A percentile compares a stretch with the other conserved stretches of the same genome.
These are phyloP conservation scores for Caenorhabditis parvicauda DNA, from an alignment of 2,888 invertebrate genomes.

Conservation along the genomic window DNA sequence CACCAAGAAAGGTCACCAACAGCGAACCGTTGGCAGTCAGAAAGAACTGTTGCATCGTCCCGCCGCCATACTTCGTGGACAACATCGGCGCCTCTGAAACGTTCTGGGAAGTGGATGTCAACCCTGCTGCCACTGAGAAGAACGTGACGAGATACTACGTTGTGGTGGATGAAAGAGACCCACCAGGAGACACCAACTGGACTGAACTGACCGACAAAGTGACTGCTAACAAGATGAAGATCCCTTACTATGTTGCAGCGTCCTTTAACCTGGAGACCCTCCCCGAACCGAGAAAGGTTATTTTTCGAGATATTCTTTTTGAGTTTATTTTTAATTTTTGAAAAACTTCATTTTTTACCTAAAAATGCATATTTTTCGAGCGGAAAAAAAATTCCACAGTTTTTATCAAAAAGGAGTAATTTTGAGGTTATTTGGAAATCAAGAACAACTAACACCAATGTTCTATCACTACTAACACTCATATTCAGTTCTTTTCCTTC, in stretches of 20 bases:
- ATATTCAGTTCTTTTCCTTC: too few species aligned
- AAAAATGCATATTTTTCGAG: too few species aligned
- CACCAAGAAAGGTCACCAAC: slow-evolving; percentile 46
- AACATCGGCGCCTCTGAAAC: slow-evolving; percentile 58
- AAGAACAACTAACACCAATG: too few species aligned
- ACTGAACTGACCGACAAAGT: slow-evolving; percentile 61
- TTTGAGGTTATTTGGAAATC: too few species aligned
- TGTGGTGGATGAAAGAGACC: slow-evolving; percentile 61
- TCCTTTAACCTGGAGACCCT: slow-evolving; percentile 61
- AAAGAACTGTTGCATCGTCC: slow-evolving; percentile 61
- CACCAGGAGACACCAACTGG: slow-evolving; percentile 61
- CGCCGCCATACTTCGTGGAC: slow-evolving; percentile 61
- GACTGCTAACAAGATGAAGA: slow-evolving; percentile 54
- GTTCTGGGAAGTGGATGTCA: slow-evolving; percentile 53
- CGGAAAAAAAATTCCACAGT: too few species aligned
- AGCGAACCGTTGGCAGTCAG: slow-evolving; percentile 41
- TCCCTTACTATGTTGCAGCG: slow-evolving; percentile 62
- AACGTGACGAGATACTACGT: slow-evolving; percentile 62
- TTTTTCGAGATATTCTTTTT: too few species aligned
- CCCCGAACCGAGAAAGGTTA: slow-evolving; percentile 43
- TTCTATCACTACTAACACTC: too few species aligned
- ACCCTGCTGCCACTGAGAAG: slow-evolving; percentile 58
- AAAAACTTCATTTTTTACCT: background rate
- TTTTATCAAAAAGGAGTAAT: too few species aligned
- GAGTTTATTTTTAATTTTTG: background rate